phyloP scores from a whole-genome alignment of 1,140 invertebrate species.

The Uloborus diversus region DNA sequence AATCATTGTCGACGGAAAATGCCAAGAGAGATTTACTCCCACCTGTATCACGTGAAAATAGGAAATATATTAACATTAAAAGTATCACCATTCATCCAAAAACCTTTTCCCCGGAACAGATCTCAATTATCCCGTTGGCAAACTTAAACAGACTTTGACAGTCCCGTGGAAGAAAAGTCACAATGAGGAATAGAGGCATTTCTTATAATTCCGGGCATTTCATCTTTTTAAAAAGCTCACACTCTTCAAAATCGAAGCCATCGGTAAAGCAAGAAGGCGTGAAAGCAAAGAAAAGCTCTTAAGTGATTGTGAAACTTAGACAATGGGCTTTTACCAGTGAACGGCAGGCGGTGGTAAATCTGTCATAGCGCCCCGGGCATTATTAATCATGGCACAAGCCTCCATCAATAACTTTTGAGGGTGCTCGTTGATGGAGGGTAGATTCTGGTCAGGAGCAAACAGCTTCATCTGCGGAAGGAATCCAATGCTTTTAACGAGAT shows the following conservation, averaged over 20 bases:
- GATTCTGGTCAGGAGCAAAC: slow-evolving; percentile 25
- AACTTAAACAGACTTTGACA: slow-evolving; percentile 42
- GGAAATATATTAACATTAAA: neutral
- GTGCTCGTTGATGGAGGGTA: slow-evolving; percentile 17
- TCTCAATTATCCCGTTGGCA: slow-evolving; percentile 26
- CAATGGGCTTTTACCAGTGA: slow-evolving; percentile 39
- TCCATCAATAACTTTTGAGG: slow-evolving; percentile 54
- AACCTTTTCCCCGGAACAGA: neutral
- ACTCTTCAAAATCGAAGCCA: neutral
- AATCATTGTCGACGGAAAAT: neutral
- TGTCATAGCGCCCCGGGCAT: slow-evolving; percentile 41
- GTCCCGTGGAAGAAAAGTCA: neutral
- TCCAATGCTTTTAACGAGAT: slow-evolving; percentile 43
- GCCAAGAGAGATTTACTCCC: neutral
- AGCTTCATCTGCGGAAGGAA: slow-evolving; percentile 36
- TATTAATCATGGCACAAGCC: slow-evolving; percentile 41
- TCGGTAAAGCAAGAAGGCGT: neutral
- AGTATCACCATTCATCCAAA: neutral
- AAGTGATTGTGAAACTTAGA: slow-evolving; percentile 54
- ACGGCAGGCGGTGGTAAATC: slow-evolving; percentile 5
- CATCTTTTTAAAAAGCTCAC: neutral
- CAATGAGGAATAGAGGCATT: neutral
- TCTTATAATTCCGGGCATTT: neutral
- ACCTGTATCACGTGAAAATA: neutral
- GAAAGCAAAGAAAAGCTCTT: slow-evolving; percentile 37